These are phyloP conservation scores for Bombus breviceps DNA, from an alignment of 1,140 invertebrate genomes.

Conservation along the genomic window DNA sequence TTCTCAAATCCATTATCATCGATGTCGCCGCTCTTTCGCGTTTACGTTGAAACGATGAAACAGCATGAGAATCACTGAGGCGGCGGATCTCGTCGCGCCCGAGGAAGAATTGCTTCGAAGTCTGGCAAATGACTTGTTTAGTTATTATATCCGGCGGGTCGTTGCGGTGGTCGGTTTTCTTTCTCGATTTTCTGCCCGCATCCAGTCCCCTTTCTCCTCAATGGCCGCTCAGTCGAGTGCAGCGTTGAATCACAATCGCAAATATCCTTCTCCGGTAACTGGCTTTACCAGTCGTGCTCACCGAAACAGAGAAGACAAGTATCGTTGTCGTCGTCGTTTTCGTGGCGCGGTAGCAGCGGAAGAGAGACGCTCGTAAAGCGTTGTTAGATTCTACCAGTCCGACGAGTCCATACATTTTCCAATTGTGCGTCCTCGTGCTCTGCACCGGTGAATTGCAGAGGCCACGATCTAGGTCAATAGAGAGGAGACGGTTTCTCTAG, in stretches of 20 bases:
- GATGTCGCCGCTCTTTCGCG: no score
- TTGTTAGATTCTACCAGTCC: background rate
- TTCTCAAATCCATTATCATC: no score
- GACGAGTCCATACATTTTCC: slow-evolving; percentile 30
- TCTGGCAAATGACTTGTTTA: slow-evolving; percentile 41
- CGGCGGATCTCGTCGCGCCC: background rate
- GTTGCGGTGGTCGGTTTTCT: slow-evolving; percentile 60
- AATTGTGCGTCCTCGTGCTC: background rate
- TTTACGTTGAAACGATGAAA: no score
- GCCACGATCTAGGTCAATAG: slow-evolving; percentile 69
- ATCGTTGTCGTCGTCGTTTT: background rate
- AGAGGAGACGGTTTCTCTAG: slow-evolving; percentile 56
- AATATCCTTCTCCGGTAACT: slow-evolving; percentile 70
- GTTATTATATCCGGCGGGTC: slow-evolving; percentile 47
- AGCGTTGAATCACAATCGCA: slow-evolving; percentile 72
- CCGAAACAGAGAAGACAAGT: slow-evolving; percentile 12
- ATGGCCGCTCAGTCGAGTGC: slow-evolving; percentile 20
- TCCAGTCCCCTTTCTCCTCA: slow-evolving; percentile 10
- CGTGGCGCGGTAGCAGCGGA: background rate
- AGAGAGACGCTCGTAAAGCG: background rate
- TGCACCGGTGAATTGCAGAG: slow-evolving; percentile 19
- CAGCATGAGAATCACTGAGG: background rate
- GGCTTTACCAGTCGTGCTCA: slow-evolving; percentile 37
- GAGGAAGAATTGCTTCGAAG: background rate
- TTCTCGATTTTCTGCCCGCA: slow-evolving; percentile 52